Evolutionary conservation across 2,113 vertebrate species (phyloP).

Genomic region (Peromyscus polionotus): DNA sequence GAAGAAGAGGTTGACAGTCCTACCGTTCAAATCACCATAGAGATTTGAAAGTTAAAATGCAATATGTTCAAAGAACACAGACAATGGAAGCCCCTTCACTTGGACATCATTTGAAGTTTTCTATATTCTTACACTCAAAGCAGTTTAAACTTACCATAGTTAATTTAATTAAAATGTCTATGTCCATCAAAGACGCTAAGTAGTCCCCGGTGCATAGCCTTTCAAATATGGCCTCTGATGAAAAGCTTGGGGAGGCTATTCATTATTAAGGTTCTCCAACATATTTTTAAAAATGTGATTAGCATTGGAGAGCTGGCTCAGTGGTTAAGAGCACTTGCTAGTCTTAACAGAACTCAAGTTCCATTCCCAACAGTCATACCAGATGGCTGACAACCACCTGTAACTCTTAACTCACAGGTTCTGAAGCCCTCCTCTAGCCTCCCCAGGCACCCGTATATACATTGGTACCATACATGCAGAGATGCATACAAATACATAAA

Average conservation of each 20-base stretch:
- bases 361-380: neutral
- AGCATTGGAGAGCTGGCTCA: too few species aligned
- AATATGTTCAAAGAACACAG: neutral
- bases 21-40: neutral
- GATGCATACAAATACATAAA: neutral
- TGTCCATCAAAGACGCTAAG: neutral
- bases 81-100: neutral
- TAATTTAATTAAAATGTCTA: neutral
- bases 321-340: neutral
- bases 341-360: neutral
- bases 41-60: neutral
- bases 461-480: neutral
- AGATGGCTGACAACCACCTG: neutral
- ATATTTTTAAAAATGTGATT: neutral
- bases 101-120: neutral
- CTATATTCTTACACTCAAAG: neutral
- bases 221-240: neutral
- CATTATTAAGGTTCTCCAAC: slow-evolving; percentile 2
- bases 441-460: neutral
- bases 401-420: too few species aligned
- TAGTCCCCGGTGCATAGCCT: neutral
- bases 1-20: neutral
- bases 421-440: too few species aligned
- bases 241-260: neutral
- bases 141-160: neutral